phyloP scores from a whole-genome alignment of 2,113 vertebrate genomes.

The Oryzias woworae region DNA sequence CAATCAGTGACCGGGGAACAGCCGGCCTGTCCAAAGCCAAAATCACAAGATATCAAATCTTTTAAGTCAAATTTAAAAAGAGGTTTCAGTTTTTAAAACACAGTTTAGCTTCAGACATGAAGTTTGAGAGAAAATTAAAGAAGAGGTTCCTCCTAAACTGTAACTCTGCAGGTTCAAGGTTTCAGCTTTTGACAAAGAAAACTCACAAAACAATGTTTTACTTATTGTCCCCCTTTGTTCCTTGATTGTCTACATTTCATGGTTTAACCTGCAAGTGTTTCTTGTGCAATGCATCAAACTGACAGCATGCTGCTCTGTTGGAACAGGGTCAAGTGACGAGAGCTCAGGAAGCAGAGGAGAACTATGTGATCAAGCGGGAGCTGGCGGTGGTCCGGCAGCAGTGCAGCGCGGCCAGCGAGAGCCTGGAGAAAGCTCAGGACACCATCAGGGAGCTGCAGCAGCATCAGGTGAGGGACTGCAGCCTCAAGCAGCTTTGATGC shows the following conservation, averaged over 20 bases:
- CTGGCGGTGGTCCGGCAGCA: slow-evolving; percentile 89
- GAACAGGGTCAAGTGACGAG: slow-evolving; percentile 91
- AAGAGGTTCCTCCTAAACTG: too few species aligned
- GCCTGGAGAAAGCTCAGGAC: slow-evolving; percentile 86
- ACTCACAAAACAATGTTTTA: too few species aligned
- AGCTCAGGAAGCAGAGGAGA: slow-evolving; percentile 94
- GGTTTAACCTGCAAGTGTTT: neutral
- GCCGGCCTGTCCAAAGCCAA: too few species aligned
- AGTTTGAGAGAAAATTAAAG: too few species aligned
- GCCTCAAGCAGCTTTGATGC: neutral
- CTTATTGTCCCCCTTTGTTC: neutral
- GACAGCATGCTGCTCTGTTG: neutral
- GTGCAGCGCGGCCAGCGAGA: slow-evolving; percentile 82
- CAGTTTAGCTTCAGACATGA: too few species aligned
- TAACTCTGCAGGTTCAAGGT: too few species aligned
- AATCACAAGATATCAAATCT: too few species aligned
- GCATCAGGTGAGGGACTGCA: slow-evolving; percentile 78
- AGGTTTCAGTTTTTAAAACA: too few species aligned
- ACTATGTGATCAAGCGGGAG: slow-evolving; percentile 93
- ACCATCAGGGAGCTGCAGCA: slow-evolving; percentile 89
- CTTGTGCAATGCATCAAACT: too few species aligned
- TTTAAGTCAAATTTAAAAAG: too few species aligned
- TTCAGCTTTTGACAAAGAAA: too few species aligned
- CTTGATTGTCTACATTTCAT: neutral
- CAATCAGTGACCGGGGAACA: too few species aligned